Base-by-base conservation (phyloP, 2,888 invertebrate species). In the Plebejus argus region DNA sequence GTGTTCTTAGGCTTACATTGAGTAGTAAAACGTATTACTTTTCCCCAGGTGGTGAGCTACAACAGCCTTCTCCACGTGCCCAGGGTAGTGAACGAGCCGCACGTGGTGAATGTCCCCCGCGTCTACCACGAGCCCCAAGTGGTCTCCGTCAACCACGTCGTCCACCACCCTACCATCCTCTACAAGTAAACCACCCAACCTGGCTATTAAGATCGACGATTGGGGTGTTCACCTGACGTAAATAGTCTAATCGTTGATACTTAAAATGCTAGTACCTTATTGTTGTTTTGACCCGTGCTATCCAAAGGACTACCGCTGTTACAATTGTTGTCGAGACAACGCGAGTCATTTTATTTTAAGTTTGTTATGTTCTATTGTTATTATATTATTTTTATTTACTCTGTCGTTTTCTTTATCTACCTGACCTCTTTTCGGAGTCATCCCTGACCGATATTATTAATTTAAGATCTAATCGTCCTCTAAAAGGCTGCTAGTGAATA, bases 121-220 rank as follows among this genome's bases (percentile, higher is more conserved):
- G 83, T 88, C 53, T 86, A 90, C 80, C 84, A 86, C 76, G 87
- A 87, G 78, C 88, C 87, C n/a, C 86, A 87, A 83, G 88, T 88
- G 80, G 86, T 89, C 82, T 85, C 89, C 77, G 89, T 89, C 77
- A 90, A 90, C 82, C 83, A 85, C 80, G 85, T 89, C 70, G 87
- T 91, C 77, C 84, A 89, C 72, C 83, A 85, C 28, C 83, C 85
- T 77, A 76, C 79, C 58, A 77, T 79, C 76, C 78, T 78, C 39
- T 80, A 80, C 77, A 78, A 77, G 18, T 77, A 77, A 72, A 79
- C 28, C 58, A 35, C 6, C 76, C n/a, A n/a, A 33, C n/a, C 10
- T 58, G 0, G 20, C 15, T 15, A 5, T 28, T 28, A 20, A 66
- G 20, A 66, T 66, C 66, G 15, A 28, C 66, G 10, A 23, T 61